These are phyloP conservation scores for Smutsia gigantea DNA, from an alignment of 2,797 vertebrate species.

Conservation along the genomic window DNA sequence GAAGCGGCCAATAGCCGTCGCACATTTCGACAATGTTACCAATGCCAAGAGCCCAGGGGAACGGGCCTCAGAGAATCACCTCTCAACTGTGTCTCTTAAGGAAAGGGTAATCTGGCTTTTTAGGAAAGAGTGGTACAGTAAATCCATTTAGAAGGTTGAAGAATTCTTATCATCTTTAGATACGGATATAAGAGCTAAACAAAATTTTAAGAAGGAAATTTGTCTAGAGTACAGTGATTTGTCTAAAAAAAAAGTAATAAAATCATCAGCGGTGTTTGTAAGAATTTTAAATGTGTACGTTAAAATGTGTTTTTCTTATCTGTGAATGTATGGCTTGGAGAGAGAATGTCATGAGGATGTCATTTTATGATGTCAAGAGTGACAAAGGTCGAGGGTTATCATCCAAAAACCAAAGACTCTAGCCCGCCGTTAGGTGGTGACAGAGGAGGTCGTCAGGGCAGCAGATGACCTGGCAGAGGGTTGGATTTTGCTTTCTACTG, in stretches of 20 bases:
- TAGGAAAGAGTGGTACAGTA: background rate
- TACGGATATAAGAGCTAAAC: background rate
- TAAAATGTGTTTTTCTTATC: background rate
- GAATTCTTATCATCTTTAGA: background rate
- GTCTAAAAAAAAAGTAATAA: constrained; percentile 32
- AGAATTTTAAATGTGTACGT: constrained; percentile 31
- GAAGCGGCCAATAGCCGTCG: background rate
- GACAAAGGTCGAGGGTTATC: background rate
- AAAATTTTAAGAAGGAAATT: constrained; percentile 14
- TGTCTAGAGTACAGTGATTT: background rate
- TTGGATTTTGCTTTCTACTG: constrained; percentile 16
- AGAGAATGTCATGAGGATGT: background rate
- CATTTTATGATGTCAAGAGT: background rate
- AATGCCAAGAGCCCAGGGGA: background rate
- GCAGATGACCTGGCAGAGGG: constrained; percentile 10
- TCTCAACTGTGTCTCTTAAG: background rate
- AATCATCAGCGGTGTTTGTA: background rate
- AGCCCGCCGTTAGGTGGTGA: background rate
- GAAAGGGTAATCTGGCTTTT: background rate
- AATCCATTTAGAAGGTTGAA: background rate
- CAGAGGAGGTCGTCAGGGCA: background rate
- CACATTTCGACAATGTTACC: background rate
- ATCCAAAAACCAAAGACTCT: background rate
- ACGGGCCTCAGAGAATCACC: background rate
- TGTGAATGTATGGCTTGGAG: background rate